Evolutionary conservation across 2,888 invertebrate genomes (phyloP).

Genomic region (Andrena bicolor): DNA sequence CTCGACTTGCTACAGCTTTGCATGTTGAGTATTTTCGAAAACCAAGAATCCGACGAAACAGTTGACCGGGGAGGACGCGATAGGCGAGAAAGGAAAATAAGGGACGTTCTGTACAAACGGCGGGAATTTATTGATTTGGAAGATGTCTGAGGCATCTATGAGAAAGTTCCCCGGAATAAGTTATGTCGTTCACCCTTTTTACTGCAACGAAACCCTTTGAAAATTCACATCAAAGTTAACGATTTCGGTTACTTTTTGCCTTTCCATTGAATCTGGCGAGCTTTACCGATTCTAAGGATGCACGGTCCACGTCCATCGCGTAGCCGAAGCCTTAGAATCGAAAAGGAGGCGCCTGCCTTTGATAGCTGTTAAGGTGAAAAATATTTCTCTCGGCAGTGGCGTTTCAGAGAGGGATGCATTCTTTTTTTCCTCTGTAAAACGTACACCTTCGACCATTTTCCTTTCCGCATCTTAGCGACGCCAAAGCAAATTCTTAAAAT

Average conservation of each 20-base stretch:
- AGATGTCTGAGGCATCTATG: not conserved
- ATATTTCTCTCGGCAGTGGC: slow-evolving; percentile 45
- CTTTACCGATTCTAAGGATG: slow-evolving; percentile 51
- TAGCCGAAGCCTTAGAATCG: slow-evolving; percentile 41
- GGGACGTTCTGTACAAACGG: not conserved
- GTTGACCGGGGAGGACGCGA: not conserved
- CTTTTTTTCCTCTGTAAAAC: not conserved
- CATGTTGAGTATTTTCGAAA: not conserved
- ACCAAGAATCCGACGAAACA: not conserved
- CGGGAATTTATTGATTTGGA: not conserved
- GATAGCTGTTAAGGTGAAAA: slow-evolving; percentile 54
- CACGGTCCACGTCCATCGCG: slow-evolving; percentile 24
- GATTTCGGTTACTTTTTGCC: slow-evolving; percentile 59
- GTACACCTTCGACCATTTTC: slow-evolving; percentile 21
- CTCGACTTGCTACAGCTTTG: too few relatives aligned
- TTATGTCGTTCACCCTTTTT: slow-evolving; percentile 31
- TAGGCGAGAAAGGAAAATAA: not conserved
- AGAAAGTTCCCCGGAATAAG: slow-evolving; percentile 1
- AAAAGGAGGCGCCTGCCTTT: slow-evolving; percentile 43
- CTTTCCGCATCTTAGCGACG: not conserved
- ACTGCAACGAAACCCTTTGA: slow-evolving; percentile 30
- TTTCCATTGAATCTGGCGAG: slow-evolving; percentile 34
- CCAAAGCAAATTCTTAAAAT: slow-evolving; percentile 5
- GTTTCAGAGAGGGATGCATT: slow-evolving; percentile 6
- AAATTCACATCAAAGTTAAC: slow-evolving; percentile 56